phyloP scores from a whole-genome alignment of 2,888 invertebrate species.

The Scelioninae gen. 2 region DNA sequence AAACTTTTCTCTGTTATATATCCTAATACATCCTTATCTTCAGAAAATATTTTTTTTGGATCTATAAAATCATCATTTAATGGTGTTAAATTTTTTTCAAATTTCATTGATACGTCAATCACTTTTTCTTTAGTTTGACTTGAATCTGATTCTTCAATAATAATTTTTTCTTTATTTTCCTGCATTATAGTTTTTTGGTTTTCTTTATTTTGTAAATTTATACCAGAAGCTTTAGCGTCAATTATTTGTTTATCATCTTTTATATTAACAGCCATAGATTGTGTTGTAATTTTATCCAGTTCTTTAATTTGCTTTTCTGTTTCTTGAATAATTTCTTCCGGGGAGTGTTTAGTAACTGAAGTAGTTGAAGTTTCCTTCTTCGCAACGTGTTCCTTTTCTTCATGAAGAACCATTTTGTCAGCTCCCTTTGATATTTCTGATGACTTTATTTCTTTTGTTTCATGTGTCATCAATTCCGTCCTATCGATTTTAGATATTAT shows the following conservation, averaged over 20 bases:
- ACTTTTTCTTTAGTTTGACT: constrained; percentile 64
- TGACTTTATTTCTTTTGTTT: constrained; percentile 68
- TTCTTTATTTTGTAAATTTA: constrained; percentile 62
- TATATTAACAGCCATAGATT: constrained; percentile 66
- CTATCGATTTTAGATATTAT: constrained; percentile 69
- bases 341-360: constrained; percentile 65
- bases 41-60: constrained; percentile 40
- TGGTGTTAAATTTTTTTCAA: constrained; percentile 64
- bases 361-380: constrained; percentile 67
- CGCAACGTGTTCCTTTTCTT: constrained; percentile 67
- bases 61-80: constrained; percentile 54
- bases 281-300: constrained; percentile 61
- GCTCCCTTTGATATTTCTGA: constrained; percentile 67
- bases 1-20: constrained; percentile 61
- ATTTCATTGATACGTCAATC: constrained; percentile 66
- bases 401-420: constrained; percentile 67
- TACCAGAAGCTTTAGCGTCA: constrained; percentile 67
- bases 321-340: constrained; percentile 66
- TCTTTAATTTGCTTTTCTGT: constrained; percentile 64
- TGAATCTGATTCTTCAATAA: constrained; percentile 63
- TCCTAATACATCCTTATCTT: constrained; percentile 56
- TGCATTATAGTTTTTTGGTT: constrained; percentile 62
- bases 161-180: constrained; percentile 66
- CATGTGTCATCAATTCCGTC: constrained; percentile 64
- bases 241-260: constrained; percentile 66